A percentile compares a stretch with the other conserved stretches of the same genome.
phyloP scores from a whole-genome alignment of 2,888 invertebrate species.

The Trilocha varians region DNA sequence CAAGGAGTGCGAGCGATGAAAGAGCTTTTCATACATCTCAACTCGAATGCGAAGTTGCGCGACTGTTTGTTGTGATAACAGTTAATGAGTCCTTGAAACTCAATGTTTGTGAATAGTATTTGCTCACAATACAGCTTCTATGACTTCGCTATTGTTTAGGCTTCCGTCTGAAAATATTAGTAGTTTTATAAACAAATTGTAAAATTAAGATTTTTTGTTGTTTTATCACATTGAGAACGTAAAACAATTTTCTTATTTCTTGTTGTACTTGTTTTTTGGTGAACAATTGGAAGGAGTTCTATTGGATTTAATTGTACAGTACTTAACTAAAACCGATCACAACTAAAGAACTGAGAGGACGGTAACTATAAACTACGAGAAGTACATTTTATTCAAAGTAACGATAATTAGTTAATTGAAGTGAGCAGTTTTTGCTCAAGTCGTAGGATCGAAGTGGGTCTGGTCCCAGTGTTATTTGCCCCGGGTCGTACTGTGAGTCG shows the following conservation, averaged over 20 bases:
- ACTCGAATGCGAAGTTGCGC: conserved; percentile 26
- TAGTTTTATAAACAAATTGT: no score
- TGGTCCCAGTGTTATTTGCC: conserved; percentile 43
- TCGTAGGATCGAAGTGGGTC: conserved; percentile 27
- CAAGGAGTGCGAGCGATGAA: conserved; percentile 50
- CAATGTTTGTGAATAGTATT: conserved; percentile 18
- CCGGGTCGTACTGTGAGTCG: conserved; percentile 47
- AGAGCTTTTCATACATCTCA: conserved; percentile 43
- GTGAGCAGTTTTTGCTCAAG: conserved; percentile 4
- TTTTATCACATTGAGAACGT: no score
- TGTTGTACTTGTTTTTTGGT: no score
- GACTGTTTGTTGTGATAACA: conserved; percentile 42
- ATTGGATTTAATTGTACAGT: no score
- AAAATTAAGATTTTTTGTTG: no score
- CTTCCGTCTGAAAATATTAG: no score
- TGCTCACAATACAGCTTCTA: conserved; percentile 11
- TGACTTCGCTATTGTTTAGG: not conserved
- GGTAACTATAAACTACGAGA: not conserved
- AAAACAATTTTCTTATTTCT: no score
- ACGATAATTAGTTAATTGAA: conserved; percentile 16
- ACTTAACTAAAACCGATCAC: no score
- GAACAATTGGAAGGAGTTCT: no score
- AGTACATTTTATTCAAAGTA: conserved; percentile 16
- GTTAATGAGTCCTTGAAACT: conserved; percentile 29
- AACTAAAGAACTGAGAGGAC: no score